Base-by-base conservation (phyloP, 2,797 vertebrate species). In the Urosaurus nigricauda region DNA sequence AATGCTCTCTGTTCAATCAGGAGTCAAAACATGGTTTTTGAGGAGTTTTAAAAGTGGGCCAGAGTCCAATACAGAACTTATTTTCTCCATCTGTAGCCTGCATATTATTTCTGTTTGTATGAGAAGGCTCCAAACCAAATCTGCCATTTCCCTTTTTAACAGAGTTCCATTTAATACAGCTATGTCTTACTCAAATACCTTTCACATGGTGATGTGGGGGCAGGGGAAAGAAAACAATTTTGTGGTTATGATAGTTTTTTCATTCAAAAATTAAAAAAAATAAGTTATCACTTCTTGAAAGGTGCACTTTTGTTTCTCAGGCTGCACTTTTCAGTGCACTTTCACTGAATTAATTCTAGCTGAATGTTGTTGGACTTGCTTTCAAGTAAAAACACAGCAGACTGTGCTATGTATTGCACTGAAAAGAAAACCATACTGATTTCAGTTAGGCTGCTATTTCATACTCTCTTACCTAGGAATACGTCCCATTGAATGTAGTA, bases 41-140 rank as follows among this genome's bases (percentile, higher is more conserved):
- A 40, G 17, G 32, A 53, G 1, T 26, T 89, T 65, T 68, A 37
- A 65, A 75, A 43, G 16, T 56, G 7, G n/a, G 68, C 47, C 26
- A 51, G 13, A 75, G 26, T 77, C 73, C 60, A 77, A 65, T 40
- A 68, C 24, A 74, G 60, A 86, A 82, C 5, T 65, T 86, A 80
- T 37, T 89, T 85, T 65, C 78, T 19, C 75, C 16, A n/a, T 81
- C 68, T 81, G 12, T 75, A 82, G 68, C 58, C 40, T 74, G 13
- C 19, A 43, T 74, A 63, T 85, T 75, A 81, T 63, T 3, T n/a
- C 17, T 53, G 12, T 81, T 74, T 73, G 19, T 86, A 56, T 19
- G 24, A 75, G 85, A 84, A 79, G 26, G 43, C 1, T n/a, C 19
- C 21, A 0, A 80, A 1, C 21, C 12, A 37, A 26, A 71, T 2